Evolutionary conservation across 2,888 invertebrate genomes (phyloP).

Genomic region (Dioctria rufipes): DNA sequence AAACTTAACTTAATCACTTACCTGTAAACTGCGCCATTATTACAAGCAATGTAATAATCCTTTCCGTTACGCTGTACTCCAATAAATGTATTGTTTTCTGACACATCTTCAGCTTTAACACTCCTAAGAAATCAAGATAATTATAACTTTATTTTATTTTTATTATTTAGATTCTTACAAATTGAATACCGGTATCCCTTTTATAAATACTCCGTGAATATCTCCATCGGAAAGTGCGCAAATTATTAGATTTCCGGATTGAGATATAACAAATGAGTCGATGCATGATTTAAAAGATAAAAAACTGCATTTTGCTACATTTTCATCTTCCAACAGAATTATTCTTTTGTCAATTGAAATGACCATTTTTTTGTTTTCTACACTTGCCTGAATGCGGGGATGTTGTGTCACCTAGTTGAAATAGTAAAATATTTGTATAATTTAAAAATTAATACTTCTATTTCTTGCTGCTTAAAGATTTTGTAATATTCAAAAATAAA

Average conservation of each 20-base stretch:
- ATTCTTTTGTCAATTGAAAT: slow-evolving; percentile 68
- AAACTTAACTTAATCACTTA: slow-evolving; percentile 57
- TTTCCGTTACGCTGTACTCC: slow-evolving; percentile 65
- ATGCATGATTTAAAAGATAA: slow-evolving; percentile 66
- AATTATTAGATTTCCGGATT: slow-evolving; percentile 68
- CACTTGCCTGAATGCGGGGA: slow-evolving; percentile 66
- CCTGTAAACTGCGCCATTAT: slow-evolving; percentile 68
- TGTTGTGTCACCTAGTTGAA: slow-evolving; percentile 64
- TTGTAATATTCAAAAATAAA: no score
- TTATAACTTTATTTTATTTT: slow-evolving; percentile 11
- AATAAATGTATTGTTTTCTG: slow-evolving; percentile 63
- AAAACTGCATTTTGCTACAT: slow-evolving; percentile 67
- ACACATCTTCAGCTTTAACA: slow-evolving; percentile 66
- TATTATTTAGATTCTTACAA: slow-evolving; percentile 60
- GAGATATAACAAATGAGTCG: slow-evolving; percentile 66
- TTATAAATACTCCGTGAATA: slow-evolving; percentile 68
- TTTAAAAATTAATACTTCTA: background rate
- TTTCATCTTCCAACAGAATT: slow-evolving; percentile 68
- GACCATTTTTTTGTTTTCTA: slow-evolving; percentile 68
- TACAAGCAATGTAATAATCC: slow-evolving; percentile 66
- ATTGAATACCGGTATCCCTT: slow-evolving; percentile 67
- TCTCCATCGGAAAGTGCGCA: slow-evolving; percentile 69
- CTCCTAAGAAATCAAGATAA: slow-evolving; percentile 56
- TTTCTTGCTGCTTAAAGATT: no score
- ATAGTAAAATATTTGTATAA: background rate